Conservation (phyloP, 1,140 invertebrate species). For the Dreissena polymorpha region DNA sequence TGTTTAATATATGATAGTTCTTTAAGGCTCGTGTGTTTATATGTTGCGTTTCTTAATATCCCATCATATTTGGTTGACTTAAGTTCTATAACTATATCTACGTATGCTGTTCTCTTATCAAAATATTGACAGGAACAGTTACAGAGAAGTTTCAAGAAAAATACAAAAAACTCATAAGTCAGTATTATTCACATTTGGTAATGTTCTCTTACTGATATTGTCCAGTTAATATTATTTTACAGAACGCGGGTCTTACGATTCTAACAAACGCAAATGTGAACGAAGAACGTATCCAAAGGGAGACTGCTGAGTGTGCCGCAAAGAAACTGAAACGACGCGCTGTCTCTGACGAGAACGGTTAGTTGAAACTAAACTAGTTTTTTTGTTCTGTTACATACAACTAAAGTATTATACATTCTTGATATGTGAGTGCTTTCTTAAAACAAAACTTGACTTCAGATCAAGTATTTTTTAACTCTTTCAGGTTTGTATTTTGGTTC, state of each 20-base stretch:
- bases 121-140: neutral
- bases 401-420: neutral
- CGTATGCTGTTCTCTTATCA: neutral
- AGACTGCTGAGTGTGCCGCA: neutral
- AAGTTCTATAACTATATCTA: neutral
- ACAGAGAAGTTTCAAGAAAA: neutral
- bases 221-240: neutral
- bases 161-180: neutral
- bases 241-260: slow-evolving; percentile 18
- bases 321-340: neutral
- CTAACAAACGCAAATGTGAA: slow-evolving; percentile 10
- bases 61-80: neutral
- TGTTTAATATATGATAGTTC: neutral
- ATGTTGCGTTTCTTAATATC: neutral
- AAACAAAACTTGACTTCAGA: neutral
- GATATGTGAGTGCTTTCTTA: neutral
- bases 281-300: neutral
- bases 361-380: neutral
- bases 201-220: neutral
- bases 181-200: neutral
- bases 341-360: neutral
- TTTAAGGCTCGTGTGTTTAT: neutral
- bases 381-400: neutral
- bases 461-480: too few relatives aligned
- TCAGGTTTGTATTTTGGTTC: neutral